phyloP scores from a whole-genome alignment of 2,888 invertebrate species.

The Megaustenia siamemsis region DNA sequence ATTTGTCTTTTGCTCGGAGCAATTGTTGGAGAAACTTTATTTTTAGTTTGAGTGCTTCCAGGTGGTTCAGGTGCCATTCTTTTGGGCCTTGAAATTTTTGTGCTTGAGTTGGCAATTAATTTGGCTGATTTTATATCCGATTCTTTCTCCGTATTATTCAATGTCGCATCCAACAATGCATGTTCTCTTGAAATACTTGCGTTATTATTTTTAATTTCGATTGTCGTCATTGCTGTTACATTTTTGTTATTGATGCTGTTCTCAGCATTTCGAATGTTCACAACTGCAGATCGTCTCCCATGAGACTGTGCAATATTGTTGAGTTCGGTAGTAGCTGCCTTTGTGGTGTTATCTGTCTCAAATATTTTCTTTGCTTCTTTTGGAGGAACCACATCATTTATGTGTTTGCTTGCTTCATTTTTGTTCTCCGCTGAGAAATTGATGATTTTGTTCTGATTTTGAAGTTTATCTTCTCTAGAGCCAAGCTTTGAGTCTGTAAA shows the following conservation, averaged over 20 bases:
- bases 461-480: slow-evolving; percentile 29
- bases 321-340: background rate
- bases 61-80: slow-evolving; percentile 20
- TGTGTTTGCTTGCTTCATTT: background rate
- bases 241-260: background rate
- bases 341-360: background rate
- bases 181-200: background rate
- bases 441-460: slow-evolving; percentile 15
- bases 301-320: slow-evolving; percentile 32
- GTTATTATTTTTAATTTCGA: background rate
- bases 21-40: background rate
- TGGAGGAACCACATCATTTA: background rate
- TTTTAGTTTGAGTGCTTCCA: background rate
- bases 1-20: background rate
- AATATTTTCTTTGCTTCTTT: slow-evolving; percentile 3
- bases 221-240: background rate
- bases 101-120: background rate
- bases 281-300: background rate
- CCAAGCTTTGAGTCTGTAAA: slow-evolving; percentile 46
- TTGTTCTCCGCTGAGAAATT: background rate
- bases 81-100: background rate
- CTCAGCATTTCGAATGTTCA: slow-evolving; percentile 9
- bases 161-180: background rate
- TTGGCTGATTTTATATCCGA: background rate
- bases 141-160: background rate